Evolutionary conservation across 92 coral and sea anemone genomes (phyloP).

Genomic region (Epizoanthus fatuus): DNA sequence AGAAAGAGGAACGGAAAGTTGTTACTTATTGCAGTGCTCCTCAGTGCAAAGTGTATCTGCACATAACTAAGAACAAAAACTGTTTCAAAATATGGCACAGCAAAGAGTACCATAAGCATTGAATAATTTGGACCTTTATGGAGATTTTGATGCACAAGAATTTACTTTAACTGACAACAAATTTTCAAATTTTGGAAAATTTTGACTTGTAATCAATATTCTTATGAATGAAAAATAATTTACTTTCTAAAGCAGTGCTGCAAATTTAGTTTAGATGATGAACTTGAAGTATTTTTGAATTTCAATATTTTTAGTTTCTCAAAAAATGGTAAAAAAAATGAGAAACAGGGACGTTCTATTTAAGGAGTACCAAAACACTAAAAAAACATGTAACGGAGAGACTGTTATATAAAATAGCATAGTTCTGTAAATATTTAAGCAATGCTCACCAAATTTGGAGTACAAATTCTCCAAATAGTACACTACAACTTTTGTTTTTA

Average conservation of each 20-base stretch:
- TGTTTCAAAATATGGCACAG: conserved; percentile 46
- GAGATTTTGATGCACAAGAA: too few species aligned
- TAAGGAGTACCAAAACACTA: neutral
- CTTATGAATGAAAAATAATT: too few species aligned
- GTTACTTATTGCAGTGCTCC: too few species aligned
- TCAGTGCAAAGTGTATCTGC: too few species aligned
- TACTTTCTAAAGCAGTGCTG: too few species aligned
- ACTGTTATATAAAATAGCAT: conserved; percentile 5
- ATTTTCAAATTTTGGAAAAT: too few species aligned
- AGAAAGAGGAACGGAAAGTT: too few species aligned
- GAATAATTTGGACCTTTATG: conserved; percentile 1
- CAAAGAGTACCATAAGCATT: conserved; percentile 2
- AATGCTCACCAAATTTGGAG: conserved; percentile 1
- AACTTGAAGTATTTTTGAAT: neutral
- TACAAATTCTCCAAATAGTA: neutral
- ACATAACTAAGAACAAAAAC: conserved; percentile 25
- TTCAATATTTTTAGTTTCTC: conserved; percentile 1
- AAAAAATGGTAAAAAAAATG: neutral
- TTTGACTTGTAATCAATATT: too few species aligned
- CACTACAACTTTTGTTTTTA: conserved; percentile 9
- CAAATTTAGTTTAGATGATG: conserved; percentile 1
- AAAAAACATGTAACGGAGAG: neutral
- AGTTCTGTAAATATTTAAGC: neutral
- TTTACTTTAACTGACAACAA: too few species aligned
- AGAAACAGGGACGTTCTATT: neutral